These are phyloP conservation scores for Notothenia rossii DNA, from an alignment of 2,113 vertebrate species.

Conservation along the genomic window DNA sequence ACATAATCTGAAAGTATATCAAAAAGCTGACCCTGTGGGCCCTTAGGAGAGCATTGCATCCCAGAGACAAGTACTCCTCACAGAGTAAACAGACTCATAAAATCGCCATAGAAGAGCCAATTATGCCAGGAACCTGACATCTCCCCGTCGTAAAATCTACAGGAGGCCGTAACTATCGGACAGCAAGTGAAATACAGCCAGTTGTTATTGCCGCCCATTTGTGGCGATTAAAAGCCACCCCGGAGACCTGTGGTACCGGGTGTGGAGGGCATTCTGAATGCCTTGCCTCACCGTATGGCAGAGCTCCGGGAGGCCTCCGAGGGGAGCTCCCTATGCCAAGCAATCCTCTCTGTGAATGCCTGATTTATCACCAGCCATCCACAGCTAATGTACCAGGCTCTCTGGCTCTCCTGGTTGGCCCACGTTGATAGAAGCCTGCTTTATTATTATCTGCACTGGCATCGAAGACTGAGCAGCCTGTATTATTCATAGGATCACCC, in stretches of 20 bases:
- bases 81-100: constrained; percentile 88
- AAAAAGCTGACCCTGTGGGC: constrained; percentile 44
- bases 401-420: constrained; percentile 89
- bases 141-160: constrained; percentile 84
- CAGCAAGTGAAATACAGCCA: constrained; percentile 88
- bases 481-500: constrained; percentile 96
- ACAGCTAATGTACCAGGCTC: constrained; percentile 91
- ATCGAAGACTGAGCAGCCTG: constrained; percentile 85
- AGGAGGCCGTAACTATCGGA: constrained; percentile 81
- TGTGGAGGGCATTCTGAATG: constrained; percentile 84
- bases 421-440: constrained; percentile 81
- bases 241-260: constrained; percentile 76
- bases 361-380: constrained; percentile 92
- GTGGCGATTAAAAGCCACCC: constrained; percentile 88
- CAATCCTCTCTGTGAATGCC: constrained; percentile 69
- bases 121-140: constrained; percentile 88
- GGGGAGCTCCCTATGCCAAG: constrained; percentile 66
- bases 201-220: constrained; percentile 89
- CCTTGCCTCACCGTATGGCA: constrained; percentile 76
- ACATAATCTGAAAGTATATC: constrained; percentile 55
- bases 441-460: constrained; percentile 91
- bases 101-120: constrained; percentile 88
- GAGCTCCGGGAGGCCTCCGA: constrained; percentile 61
- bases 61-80: constrained; percentile 63
- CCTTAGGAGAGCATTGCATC: constrained; percentile 60